Conservation (phyloP, 2,113 vertebrate genomes). For the Numenius arquata region DNA sequence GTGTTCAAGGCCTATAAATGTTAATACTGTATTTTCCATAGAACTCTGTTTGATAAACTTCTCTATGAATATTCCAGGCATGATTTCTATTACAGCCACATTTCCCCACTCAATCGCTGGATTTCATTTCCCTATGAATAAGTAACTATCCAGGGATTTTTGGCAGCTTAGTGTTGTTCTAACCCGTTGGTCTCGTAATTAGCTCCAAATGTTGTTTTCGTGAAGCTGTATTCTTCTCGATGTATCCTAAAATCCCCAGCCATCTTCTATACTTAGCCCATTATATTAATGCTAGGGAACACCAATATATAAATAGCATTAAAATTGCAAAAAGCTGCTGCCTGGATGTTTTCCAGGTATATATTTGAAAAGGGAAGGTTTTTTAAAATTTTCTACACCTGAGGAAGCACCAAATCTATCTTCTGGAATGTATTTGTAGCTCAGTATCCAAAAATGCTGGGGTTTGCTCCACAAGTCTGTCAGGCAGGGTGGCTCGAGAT, state of each 20-base stretch:
- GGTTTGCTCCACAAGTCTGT: background rate
- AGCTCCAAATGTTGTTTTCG: conserved; percentile 63
- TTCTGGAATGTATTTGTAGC: background rate
- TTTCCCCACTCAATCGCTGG: background rate
- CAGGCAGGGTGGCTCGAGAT: background rate
- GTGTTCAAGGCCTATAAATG: background rate
- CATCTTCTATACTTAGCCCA: conserved; percentile 7
- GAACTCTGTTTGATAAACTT: background rate
- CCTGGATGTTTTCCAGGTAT: background rate
- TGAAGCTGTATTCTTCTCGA: conserved; percentile 50
- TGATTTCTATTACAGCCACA: conserved; percentile 9
- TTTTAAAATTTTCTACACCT: background rate
- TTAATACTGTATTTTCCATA: background rate
- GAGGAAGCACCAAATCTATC: background rate
- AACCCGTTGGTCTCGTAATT: conserved; percentile 57
- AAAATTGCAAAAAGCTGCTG: background rate
- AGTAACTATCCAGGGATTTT: conserved; percentile 53
- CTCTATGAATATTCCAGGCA: conserved; percentile 14
- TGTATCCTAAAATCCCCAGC: conserved; percentile 23
- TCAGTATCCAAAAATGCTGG: background rate
- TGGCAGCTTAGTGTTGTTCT: conserved; percentile 63
- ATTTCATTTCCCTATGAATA: conserved; percentile 18
- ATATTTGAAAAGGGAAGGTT: background rate
- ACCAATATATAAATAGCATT: background rate
- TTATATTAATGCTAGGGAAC: background rate